Conservation (phyloP, 37 sponge, comb jelly and placozoan species). For the Ianthella basta region DNA sequence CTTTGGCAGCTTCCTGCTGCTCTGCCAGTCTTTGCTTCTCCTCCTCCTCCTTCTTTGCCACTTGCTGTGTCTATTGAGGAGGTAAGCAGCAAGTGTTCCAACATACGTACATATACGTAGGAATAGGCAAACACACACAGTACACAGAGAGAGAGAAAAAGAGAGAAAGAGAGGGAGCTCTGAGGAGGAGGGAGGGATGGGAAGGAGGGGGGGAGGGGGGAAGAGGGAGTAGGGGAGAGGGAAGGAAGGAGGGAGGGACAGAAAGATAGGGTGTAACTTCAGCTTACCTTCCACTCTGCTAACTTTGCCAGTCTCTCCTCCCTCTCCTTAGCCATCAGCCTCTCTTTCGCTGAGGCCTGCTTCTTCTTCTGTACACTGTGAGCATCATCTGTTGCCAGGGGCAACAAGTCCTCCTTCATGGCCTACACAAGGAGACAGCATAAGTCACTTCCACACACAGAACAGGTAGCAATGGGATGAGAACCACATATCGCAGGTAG, state of each 20-base stretch:
- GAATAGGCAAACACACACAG: not conserved
- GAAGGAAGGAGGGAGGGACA: not conserved
- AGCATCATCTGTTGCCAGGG: not conserved
- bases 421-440: not conserved
- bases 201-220: no score
- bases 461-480: not conserved
- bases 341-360: slow-evolving; percentile 12
- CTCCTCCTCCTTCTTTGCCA: not conserved
- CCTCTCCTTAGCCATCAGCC: slow-evolving; percentile 36
- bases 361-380: not conserved
- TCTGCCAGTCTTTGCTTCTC: not conserved
- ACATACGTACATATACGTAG: not conserved
- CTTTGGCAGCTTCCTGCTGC: not conserved
- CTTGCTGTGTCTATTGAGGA: slow-evolving; percentile 1
- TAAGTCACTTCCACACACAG: not conserved
- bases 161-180: no score
- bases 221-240: no score
- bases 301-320: slow-evolving; percentile 49
- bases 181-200: not conserved
- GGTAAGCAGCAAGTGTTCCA: not conserved
- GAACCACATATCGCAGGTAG: no score
- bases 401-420: not conserved
- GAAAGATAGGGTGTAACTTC: no score
- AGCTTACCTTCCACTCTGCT: slow-evolving; percentile 42
- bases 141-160: no score